phyloP scores from a whole-genome alignment of 2,113 vertebrate genomes.

The Amazona guildingii region DNA sequence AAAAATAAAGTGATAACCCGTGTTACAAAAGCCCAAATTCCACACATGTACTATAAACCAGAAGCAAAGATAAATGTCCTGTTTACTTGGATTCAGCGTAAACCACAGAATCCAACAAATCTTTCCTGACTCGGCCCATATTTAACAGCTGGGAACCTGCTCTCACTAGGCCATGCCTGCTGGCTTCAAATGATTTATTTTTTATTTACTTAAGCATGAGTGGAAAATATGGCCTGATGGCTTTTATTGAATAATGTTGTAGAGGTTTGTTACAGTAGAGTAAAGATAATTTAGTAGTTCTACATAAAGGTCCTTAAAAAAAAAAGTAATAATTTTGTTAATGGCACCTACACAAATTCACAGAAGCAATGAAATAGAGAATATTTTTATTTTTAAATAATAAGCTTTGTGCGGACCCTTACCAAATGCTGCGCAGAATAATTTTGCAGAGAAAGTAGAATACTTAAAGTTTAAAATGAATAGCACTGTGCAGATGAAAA shows the following conservation, averaged over 20 bases:
- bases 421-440: not conserved
- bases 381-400: not conserved
- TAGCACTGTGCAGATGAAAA: not conserved
- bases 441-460: not conserved
- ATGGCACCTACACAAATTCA: not conserved
- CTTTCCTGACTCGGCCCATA: not conserved
- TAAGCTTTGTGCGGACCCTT: not conserved
- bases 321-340: not conserved
- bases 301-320: not conserved
- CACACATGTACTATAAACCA: not conserved
- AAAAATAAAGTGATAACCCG: not conserved
- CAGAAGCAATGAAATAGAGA: not conserved
- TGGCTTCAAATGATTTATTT: slow-evolving; percentile 50
- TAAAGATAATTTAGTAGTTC: not conserved
- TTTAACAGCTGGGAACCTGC: slow-evolving; percentile 33
- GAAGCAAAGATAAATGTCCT: slow-evolving; percentile 10
- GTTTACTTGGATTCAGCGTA: not conserved
- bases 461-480: not conserved
- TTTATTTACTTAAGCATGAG: slow-evolving; percentile 16
- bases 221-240: slow-evolving; percentile 32
- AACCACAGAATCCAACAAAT: slow-evolving; percentile 12
- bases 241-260: not conserved
- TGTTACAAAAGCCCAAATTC: not conserved
- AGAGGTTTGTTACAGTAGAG: not conserved
- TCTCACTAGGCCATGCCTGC: not conserved